These are phyloP conservation scores for Pterostichus niger DNA, from an alignment of 2,888 invertebrate species.

Conservation along the genomic window DNA sequence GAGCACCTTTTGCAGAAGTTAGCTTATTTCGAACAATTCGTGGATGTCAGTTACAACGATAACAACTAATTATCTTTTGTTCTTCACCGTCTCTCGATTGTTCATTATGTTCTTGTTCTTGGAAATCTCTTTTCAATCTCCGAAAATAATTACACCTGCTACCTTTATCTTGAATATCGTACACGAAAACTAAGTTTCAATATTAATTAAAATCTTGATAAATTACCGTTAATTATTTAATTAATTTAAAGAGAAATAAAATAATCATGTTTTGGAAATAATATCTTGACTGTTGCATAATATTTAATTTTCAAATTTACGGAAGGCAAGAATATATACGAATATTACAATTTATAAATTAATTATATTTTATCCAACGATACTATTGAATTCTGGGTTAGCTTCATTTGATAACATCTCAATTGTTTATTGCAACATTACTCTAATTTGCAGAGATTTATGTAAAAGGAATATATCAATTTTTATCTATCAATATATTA, in stretches of 20 bases:
- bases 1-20: slow-evolving; percentile 8
- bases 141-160: slow-evolving; percentile 40
- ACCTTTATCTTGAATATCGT: slow-evolving; percentile 13
- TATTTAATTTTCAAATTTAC: too few species aligned
- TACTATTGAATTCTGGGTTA: too few species aligned
- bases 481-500: too few species aligned
- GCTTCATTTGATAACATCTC: too few species aligned
- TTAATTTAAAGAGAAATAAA: not conserved
- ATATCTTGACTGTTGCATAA: too few species aligned
- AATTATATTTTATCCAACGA: too few species aligned
- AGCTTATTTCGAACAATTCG: slow-evolving; percentile 18
- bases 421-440: too few species aligned
- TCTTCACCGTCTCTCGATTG: slow-evolving; percentile 30
- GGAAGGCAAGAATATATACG: too few species aligned
- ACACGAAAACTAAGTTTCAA: slow-evolving; percentile 10
- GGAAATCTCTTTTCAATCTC: slow-evolving; percentile 37
- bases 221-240: not conserved
- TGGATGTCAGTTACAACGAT: slow-evolving; percentile 35
- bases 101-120: not conserved
- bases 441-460: too few species aligned
- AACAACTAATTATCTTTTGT: slow-evolving; percentile 43
- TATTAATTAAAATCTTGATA: slow-evolving; percentile 30
- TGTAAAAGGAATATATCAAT: too few species aligned
- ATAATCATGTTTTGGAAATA: too few species aligned
- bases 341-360: too few species aligned